Evolutionary conservation across 2,797 vertebrate genomes (phyloP).

Genomic region (Hafferia zeledoni): DNA sequence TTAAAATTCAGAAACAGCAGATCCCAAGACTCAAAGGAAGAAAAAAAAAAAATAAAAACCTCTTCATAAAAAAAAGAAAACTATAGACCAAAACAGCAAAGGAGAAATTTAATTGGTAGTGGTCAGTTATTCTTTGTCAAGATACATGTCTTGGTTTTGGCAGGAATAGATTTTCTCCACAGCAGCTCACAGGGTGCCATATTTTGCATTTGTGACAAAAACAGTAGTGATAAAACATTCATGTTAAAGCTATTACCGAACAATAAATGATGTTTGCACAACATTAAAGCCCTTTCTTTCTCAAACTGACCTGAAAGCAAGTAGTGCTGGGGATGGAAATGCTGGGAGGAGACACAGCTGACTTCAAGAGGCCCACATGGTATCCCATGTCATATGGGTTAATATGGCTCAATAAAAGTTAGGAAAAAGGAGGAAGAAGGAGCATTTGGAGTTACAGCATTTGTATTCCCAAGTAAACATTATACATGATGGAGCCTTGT

Average conservation of each 20-base stretch:
- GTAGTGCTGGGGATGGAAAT: background rate
- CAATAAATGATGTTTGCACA: background rate
- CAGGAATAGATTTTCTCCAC: background rate
- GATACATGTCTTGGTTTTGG: background rate
- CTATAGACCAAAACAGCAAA: background rate
- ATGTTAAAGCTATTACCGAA: background rate
- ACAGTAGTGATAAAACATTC: background rate
- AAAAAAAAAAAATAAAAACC: background rate
- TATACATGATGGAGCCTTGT: rapidly evolving
- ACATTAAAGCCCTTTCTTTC: background rate
- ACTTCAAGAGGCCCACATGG: background rate
- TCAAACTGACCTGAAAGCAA: rapidly evolving
- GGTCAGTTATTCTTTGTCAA: background rate
- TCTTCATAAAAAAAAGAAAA: background rate
- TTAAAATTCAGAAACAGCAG: background rate
- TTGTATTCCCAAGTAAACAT: background rate
- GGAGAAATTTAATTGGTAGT: background rate
- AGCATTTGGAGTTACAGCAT: rapidly evolving
- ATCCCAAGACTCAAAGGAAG: background rate
- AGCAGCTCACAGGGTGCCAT: background rate
- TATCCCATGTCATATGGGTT: no score
- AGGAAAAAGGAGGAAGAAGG: background rate
- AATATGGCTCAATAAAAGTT: background rate
- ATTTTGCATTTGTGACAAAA: background rate
- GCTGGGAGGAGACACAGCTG: background rate